These are phyloP conservation scores for Philonicus albiceps DNA, from an alignment of 2,888 invertebrate species.

Conservation along the genomic window DNA sequence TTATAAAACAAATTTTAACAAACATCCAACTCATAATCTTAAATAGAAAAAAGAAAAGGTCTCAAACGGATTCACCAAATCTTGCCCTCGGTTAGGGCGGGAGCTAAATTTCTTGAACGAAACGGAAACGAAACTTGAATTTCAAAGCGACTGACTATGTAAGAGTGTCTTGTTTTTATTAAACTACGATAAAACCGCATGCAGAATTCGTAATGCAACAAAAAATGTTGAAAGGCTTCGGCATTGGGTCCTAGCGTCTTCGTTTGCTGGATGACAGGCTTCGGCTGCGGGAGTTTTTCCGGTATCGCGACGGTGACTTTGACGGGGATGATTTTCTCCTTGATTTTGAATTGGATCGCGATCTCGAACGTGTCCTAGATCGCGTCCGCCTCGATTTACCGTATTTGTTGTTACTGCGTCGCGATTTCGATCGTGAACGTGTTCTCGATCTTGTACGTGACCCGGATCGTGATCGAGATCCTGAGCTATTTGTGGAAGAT, in stretches of 20 bases:
- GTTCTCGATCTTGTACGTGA: slow-evolving; percentile 43
- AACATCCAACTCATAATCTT: slow-evolving; percentile 8
- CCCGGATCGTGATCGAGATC: neutral
- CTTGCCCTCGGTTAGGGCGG: neutral
- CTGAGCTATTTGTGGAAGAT: neutral
- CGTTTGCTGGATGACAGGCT: slow-evolving; percentile 46
- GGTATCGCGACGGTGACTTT: slow-evolving; percentile 46
- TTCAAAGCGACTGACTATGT: slow-evolving; percentile 7
- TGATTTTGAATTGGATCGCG: slow-evolving; percentile 48
- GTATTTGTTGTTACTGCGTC: slow-evolving; percentile 48
- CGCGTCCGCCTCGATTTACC: slow-evolving; percentile 38
- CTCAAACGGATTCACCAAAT: neutral
- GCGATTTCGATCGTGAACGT: slow-evolving; percentile 51
- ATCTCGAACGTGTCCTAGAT: slow-evolving; percentile 49
- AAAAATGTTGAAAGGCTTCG: neutral
- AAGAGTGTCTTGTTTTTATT: neutral
- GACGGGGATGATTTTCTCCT: slow-evolving; percentile 42
- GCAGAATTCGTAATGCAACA: neutral
- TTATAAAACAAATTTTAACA: slow-evolving; percentile 29
- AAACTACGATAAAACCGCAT: slow-evolving; percentile 13
- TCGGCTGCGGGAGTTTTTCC: slow-evolving; percentile 48
- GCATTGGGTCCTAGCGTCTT: slow-evolving; percentile 45
- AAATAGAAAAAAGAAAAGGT: neutral
- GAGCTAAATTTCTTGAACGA: neutral
- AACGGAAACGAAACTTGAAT: neutral